These are phyloP conservation scores for Zophobas atratus DNA, from an alignment of 1,140 invertebrate genomes.

Conservation along the genomic window DNA sequence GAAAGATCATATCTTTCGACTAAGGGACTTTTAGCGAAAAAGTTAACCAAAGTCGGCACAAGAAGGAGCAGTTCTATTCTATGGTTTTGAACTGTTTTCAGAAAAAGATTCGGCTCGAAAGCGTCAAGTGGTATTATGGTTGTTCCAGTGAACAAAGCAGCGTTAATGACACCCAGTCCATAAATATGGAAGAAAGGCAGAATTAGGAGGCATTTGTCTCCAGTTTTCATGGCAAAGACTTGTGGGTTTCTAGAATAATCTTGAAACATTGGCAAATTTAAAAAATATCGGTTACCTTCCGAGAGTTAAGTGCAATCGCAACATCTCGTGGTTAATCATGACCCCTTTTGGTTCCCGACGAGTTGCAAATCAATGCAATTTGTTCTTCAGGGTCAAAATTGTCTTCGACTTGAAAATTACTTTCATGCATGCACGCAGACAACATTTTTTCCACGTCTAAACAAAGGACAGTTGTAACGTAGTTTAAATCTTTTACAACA, in stretches of 20 bases:
- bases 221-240: background rate
- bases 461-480: background rate
- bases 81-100: constrained; percentile 60
- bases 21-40: constrained; percentile 76
- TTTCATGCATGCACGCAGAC: too few species aligned
- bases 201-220: background rate
- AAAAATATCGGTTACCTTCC: background rate
- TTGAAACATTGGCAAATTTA: too few species aligned
- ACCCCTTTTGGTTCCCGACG: constrained; percentile 23
- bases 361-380: constrained; percentile 12
- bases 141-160: background rate
- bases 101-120: constrained; percentile 19
- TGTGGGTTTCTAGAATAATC: background rate
- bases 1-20: constrained; percentile 75
- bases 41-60: constrained; percentile 77
- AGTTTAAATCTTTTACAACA: background rate
- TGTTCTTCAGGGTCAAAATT: background rate
- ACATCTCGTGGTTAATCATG: background rate
- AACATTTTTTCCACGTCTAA: background rate
- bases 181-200: background rate
- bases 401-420: background rate
- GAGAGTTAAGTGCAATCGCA: background rate
- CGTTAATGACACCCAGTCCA: background rate
- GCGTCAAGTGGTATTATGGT: background rate
- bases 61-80: constrained; percentile 74